Conservation (phyloP, 2,113 vertebrate genomes). For the Anguilla rostrata region DNA sequence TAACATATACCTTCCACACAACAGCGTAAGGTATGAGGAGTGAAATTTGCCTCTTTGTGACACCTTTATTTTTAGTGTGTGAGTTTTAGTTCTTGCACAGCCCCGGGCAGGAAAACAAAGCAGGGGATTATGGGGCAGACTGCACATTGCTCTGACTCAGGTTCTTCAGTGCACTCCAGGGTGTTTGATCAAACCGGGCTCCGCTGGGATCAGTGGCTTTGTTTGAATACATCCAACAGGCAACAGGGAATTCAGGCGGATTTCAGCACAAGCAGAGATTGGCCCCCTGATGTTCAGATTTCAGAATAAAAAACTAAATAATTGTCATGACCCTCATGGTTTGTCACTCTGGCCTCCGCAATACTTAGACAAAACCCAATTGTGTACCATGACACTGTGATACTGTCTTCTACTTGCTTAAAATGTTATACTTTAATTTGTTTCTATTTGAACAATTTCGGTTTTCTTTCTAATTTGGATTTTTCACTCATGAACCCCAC, state of each 20-base stretch:
- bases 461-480: not conserved
- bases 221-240: not conserved
- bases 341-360: not conserved
- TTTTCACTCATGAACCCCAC: not conserved
- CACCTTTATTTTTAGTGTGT: not conserved
- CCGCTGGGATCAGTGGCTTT: not conserved
- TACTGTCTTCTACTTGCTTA: not conserved
- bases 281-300: not conserved
- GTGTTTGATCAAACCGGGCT: constrained; percentile 21
- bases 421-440: not conserved
- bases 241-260: constrained; percentile 1
- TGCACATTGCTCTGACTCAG: not conserved
- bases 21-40: not conserved
- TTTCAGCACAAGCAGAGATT: constrained; percentile 13
- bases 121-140: not conserved
- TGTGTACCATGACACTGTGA: not conserved
- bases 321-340: not conserved
- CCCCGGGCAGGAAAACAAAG: constrained; percentile 4
- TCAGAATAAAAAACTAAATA: not conserved
- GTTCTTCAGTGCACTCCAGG: constrained; percentile 12
- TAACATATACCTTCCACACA: not conserved
- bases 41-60: not conserved
- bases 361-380: not conserved
- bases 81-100: not conserved
- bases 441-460: not conserved